phyloP scores from a whole-genome alignment of 2,888 invertebrate species.

The Chorisops tibialis region DNA sequence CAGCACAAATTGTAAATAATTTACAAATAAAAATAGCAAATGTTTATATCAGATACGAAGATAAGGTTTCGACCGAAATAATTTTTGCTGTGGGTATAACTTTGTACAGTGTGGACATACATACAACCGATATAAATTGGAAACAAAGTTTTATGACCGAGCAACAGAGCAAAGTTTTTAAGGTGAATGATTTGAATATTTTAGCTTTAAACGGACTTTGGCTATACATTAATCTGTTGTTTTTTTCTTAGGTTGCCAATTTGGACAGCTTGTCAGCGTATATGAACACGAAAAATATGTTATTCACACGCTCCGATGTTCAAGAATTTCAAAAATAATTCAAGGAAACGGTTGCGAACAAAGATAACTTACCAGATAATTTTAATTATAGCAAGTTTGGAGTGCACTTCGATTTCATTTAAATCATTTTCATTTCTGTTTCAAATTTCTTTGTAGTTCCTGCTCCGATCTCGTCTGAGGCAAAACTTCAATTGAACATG shows the following conservation, averaged over 20 bases:
- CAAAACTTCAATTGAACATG: slow-evolving; percentile 84
- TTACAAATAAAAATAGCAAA: slow-evolving; percentile 84
- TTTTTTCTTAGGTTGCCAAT: slow-evolving; percentile 62
- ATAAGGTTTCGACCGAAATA: slow-evolving; percentile 70
- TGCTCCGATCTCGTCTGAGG: slow-evolving; percentile 88
- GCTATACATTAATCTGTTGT: not conserved
- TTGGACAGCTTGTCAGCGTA: slow-evolving; percentile 82
- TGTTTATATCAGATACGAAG: slow-evolving; percentile 91
- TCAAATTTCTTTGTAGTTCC: no score
- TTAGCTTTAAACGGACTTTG: slow-evolving; percentile 22
- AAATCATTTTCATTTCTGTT: slow-evolving; percentile 18
- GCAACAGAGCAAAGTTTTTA: slow-evolving; percentile 79
- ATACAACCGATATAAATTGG: slow-evolving; percentile 90
- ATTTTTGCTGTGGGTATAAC: slow-evolving; percentile 88
- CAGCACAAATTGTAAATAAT: slow-evolving; percentile 88
- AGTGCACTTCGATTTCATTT: not conserved
- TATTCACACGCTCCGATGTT: slow-evolving; percentile 53
- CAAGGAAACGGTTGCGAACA: slow-evolving; percentile 66
- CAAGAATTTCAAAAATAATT: slow-evolving; percentile 56
- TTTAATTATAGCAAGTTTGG: slow-evolving; percentile 64
- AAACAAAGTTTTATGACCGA: slow-evolving; percentile 72
- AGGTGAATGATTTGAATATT: no score
- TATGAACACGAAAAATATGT: slow-evolving; percentile 71
- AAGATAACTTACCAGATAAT: slow-evolving; percentile 57
- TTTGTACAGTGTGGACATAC: slow-evolving; percentile 77